Base-by-base conservation (phyloP, 2,797 vertebrate genomes). In the Pipistrellus pipistrellus region DNA sequence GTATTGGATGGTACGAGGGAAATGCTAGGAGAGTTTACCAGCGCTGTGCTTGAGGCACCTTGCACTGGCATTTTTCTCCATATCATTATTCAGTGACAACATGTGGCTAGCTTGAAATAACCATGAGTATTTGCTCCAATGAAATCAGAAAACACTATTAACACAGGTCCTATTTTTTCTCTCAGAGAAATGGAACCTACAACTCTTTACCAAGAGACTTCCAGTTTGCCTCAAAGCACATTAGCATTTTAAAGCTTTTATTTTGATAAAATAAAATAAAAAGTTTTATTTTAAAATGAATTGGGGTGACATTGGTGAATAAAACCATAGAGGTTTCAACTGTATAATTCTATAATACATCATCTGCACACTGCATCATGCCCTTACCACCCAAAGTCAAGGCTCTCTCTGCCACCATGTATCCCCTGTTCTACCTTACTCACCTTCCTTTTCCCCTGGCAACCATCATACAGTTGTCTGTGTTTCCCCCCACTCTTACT, bases 41-140 rank as follows among this genome's bases (percentile, higher is more conserved):
- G 41, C 5, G 8, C 10, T 8, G 0, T 1, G 12, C 9, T 27
- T 13, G n/a, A 11, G 6, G 0, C 59, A 23, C 4, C 30, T 66
- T 30, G 27, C 13, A 23, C 2, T 9, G 4, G 7, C 14, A 12
- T 8, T 9, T 8, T n/a, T 53, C 23, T 8, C 21, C 46, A 12
- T 1, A 3, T 51, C 8, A 41, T 17, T 27, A n/a, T 30, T 66
- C 53, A 38, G n/a, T 5, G 46, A 59, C 11, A 51, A 7, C 13
- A 2, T 2, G 21, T 12, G 4, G 17, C 21, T 25, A 10, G 8
- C 23, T 41, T n/a, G 30, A 80, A 57, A 59, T 64, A 57, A 35
- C 23, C 14, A 53, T 4, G 1, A 15, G 4, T 46, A 35, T 80
- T 41, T 4, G n/a, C 4, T 30, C 25, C 3, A 68, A 72, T 13